A percentile compares a stretch with the other conserved stretches of the same genome.
These are phyloP conservation scores for Cyprinella venusta DNA, from an alignment of 2,797 vertebrate species.

Conservation along the genomic window DNA sequence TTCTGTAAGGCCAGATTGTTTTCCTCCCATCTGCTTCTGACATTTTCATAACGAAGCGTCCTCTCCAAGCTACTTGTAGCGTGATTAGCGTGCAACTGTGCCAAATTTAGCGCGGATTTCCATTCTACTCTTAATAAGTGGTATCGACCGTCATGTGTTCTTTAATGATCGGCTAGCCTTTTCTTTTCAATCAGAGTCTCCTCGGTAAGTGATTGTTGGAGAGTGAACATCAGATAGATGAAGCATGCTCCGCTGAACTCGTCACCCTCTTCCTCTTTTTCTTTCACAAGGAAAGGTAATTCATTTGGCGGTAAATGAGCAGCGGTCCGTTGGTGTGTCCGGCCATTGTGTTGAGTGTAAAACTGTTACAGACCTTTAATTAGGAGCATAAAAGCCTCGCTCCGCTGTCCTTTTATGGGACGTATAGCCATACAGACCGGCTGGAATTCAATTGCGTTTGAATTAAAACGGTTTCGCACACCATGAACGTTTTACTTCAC, in stretches of 20 bases:
- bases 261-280: not conserved
- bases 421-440: not conserved
- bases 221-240: conserved; percentile 34
- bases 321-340: conserved; percentile 7
- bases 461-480: not conserved
- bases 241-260: conserved; percentile 33
- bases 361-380: conserved; percentile 29
- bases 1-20: not conserved
- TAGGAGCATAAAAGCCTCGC: conserved; percentile 12
- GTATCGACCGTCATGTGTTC: not conserved
- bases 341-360: conserved; percentile 37
- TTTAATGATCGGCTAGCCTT: not conserved
- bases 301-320: conserved; percentile 47
- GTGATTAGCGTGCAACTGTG: not conserved
- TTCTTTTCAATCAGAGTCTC: conserved; percentile 18
- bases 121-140: not conserved
- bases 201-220: conserved; percentile 43
- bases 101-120: not conserved
- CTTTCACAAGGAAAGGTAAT: conserved; percentile 55
- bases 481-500: not conserved
- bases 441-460: conserved; percentile 6
- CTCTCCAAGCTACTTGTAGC: not conserved
- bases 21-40: conserved; percentile 11
- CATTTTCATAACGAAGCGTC: not conserved
- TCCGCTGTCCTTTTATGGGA: conserved; percentile 23